Evolutionary conservation across 2,113 vertebrate species (phyloP), one percentile per base, ranked within the genome.

Genomic region (Nipponia nippon): DNA sequence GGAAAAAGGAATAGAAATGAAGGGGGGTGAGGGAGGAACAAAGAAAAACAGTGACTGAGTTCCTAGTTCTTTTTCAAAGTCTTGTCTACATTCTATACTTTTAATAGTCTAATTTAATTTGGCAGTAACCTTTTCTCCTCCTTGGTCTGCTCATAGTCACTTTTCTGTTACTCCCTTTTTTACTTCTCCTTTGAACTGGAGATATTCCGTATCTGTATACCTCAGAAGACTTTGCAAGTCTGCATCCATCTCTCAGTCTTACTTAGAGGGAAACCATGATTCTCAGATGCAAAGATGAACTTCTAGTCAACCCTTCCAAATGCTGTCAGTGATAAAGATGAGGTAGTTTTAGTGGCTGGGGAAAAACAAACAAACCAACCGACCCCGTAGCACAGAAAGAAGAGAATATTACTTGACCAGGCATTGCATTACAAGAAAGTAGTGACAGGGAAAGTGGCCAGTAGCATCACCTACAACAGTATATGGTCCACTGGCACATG

Each of bases 1-100:
- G 38, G 34, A 62, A 77, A 87, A 83, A 47, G 9, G 11, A 70
- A 61, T 7, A 62, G 15, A 52, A 58, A 47, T 46, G 4, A 59
- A 36, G 15, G n/a, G 58, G n/a, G 21, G 15, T 2, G 8, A 8
- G 21, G 6, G 2, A 8, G 11, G 3, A 12, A 5, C 22, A 26
- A 46, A 22, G 5, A 34, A 16, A 46, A 79, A 9, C 79, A 67
- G 38, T 40, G 14, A 36, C 29, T 32, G 77, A 36, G 14, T 27
- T 84, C 10, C 25, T 25, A 55, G 34, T 11, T 90, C 13, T 62
- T 85, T 81, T 86, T 13, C 44, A 22, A 50, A 81, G n/a, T n/a
- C 23, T 67, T 49, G 34, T 59, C 10, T 36, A 47, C 53, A 72
- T 55, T 52, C 18, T 11, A 38, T 58, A 66, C 10, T 62, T 83